phyloP scores from a whole-genome alignment of 2,888 invertebrate species.

The Drosophila barbarae region DNA sequence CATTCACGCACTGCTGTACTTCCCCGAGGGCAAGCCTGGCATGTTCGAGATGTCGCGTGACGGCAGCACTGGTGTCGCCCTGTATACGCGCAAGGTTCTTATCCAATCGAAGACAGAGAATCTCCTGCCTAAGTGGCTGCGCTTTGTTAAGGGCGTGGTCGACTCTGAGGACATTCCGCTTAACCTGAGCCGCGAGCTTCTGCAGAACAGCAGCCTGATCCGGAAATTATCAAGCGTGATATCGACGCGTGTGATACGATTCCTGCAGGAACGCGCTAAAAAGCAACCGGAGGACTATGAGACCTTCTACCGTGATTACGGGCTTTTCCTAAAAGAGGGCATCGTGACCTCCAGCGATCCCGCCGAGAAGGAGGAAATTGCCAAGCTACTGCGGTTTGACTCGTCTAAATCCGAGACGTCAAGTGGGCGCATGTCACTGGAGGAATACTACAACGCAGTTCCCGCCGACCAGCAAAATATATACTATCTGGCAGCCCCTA shows the following conservation, averaged over 20 bases:
- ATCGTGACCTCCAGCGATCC: slow-evolving; percentile 92
- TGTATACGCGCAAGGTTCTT: slow-evolving; percentile 95
- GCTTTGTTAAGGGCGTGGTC: slow-evolving; percentile 98
- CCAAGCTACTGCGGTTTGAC: slow-evolving; percentile 94
- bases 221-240: slow-evolving; percentile 91
- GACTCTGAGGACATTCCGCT: slow-evolving; percentile 99
- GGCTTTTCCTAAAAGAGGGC: slow-evolving; percentile 96
- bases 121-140: slow-evolving; percentile 95
- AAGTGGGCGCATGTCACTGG: slow-evolving; percentile 86
- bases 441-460: slow-evolving; percentile 88
- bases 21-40: slow-evolving; percentile 95
- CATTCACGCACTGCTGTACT: slow-evolving; percentile 93
- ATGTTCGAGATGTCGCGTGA: slow-evolving; percentile 94
- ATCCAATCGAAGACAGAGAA: slow-evolving; percentile 95
- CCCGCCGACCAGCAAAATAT: slow-evolving; percentile 89
- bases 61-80: slow-evolving; percentile 89
- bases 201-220: slow-evolving; percentile 96
- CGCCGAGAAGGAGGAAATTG: slow-evolving; percentile 92
- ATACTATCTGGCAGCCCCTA: slow-evolving; percentile 96
- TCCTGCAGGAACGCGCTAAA: slow-evolving; percentile 89
- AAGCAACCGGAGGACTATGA: slow-evolving; percentile 91
- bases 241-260: slow-evolving; percentile 90
- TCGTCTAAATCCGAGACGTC: slow-evolving; percentile 87
- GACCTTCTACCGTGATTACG: slow-evolving; percentile 94
- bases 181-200: slow-evolving; percentile 95